These are phyloP conservation scores for Morpho deidamia DNA, from an alignment of 2,888 invertebrate genomes.

Conservation along the genomic window DNA sequence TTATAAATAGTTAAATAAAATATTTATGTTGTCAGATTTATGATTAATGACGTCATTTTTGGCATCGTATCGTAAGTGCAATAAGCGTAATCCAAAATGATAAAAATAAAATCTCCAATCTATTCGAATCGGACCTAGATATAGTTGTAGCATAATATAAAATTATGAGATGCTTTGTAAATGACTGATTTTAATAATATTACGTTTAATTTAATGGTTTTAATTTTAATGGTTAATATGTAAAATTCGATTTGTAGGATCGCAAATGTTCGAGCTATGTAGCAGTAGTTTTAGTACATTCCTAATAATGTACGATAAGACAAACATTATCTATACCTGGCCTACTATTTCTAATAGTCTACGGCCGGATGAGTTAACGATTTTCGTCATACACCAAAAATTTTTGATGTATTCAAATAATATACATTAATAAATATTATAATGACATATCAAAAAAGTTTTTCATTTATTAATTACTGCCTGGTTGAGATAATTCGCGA, in stretches of 20 bases:
- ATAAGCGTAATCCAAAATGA: slow-evolving; percentile 45
- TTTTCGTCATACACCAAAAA: slow-evolving; percentile 72
- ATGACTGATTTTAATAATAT: slow-evolving; percentile 66
- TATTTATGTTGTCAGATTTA: slow-evolving; percentile 3
- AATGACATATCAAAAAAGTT: slow-evolving; percentile 40
- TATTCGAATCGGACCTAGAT: slow-evolving; percentile 27
- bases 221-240: slow-evolving; percentile 47
- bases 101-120: slow-evolving; percentile 31
- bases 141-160: slow-evolving; percentile 38
- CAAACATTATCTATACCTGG: slow-evolving; percentile 42
- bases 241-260: slow-evolving; percentile 32
- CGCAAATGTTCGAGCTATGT: slow-evolving; percentile 41
- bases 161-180: slow-evolving; percentile 51
- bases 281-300: slow-evolving; percentile 68
- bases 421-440: slow-evolving; percentile 67
- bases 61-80: slow-evolving; percentile 34
- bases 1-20: slow-evolving; percentile 15
- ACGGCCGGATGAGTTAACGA: slow-evolving; percentile 53
- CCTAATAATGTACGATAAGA: slow-evolving; percentile 64
- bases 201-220: slow-evolving; percentile 58
- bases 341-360: slow-evolving; percentile 44
- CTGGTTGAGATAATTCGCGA: too few relatives aligned
- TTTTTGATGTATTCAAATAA: slow-evolving; percentile 68
- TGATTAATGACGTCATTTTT: slow-evolving; percentile 1
- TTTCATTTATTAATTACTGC: too few relatives aligned